These are phyloP conservation scores for Hypocryptadius cinnamomeus DNA, from an alignment of 2,113 vertebrate species.

Conservation along the genomic window DNA sequence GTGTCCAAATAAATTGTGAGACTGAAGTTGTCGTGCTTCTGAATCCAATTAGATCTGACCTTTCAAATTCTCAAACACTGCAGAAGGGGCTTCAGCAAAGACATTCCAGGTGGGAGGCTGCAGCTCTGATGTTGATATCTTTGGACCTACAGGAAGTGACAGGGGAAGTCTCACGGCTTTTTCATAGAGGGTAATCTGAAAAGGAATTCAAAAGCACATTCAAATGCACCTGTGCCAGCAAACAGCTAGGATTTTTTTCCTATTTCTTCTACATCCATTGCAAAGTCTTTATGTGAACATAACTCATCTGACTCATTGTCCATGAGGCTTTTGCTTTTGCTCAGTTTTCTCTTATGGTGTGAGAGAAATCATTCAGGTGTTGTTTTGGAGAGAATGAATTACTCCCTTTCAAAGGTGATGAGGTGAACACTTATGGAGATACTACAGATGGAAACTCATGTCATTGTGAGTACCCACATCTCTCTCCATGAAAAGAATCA, in stretches of 20 bases:
- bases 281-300: background rate
- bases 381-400: background rate
- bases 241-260: background rate
- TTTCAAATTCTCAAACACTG: constrained; percentile 16
- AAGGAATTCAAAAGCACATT: constrained; percentile 18
- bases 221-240: background rate
- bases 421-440: background rate
- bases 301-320: background rate
- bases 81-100: constrained; percentile 49
- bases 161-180: constrained; percentile 65
- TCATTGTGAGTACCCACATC: background rate
- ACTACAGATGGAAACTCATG: background rate
- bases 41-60: background rate
- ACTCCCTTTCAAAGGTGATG: background rate
- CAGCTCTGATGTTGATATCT: background rate
- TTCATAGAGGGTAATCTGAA: constrained; percentile 68
- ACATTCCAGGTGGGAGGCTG: constrained; percentile 54
- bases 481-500: background rate
- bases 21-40: background rate
- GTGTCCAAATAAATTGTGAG: background rate
- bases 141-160: constrained; percentile 58
- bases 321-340: background rate
- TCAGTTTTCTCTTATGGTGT: background rate
- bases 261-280: background rate
- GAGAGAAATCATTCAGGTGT: background rate